Conservation (phyloP, 2,888 invertebrate species). For the Dryocosmus kuriphilus region DNA sequence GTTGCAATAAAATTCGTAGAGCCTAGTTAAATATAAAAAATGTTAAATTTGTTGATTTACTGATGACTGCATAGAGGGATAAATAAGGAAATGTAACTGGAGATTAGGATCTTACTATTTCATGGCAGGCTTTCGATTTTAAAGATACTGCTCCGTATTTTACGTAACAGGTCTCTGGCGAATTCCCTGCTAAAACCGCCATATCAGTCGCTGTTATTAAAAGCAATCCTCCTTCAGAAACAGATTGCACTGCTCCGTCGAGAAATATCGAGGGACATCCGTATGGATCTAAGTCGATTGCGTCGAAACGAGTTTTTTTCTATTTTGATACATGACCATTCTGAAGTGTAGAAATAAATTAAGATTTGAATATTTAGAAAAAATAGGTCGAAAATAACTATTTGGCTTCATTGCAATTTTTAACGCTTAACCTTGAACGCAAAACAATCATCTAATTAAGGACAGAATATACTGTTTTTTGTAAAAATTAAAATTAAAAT, state of each 20-base stretch:
- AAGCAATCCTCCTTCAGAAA: slow-evolving; percentile 90
- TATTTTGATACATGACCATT: slow-evolving; percentile 90
- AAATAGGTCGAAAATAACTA: no score
- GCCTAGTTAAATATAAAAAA: slow-evolving; percentile 80
- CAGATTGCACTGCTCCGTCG: slow-evolving; percentile 91
- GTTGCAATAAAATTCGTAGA: slow-evolving; percentile 93
- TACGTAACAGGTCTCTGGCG: slow-evolving; percentile 93
- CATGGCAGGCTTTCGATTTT: slow-evolving; percentile 93
- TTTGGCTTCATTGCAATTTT: no score
- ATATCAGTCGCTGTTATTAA: slow-evolving; percentile 98
- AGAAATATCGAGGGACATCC: slow-evolving; percentile 96
- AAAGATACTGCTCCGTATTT: slow-evolving; percentile 96
- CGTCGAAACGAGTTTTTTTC: slow-evolving; percentile 86
- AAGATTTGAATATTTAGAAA: not conserved
- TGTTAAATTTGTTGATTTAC: not conserved
- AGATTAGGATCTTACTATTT: slow-evolving; percentile 85
- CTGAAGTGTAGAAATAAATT: slow-evolving; percentile 79
- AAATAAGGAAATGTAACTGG: not conserved
- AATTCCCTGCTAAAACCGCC: slow-evolving; percentile 96
- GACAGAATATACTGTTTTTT: no score
- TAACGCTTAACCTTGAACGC: no score
- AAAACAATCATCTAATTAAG: no score
- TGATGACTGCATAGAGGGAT: not conserved
- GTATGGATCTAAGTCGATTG: slow-evolving; percentile 97
- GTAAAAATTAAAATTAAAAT: not conserved